Percentiles rank a stretch among this genome's conserved stretches.
phyloP scores from a whole-genome alignment of 2,888 invertebrate species.

The Sarcophaga caerulescens region DNA sequence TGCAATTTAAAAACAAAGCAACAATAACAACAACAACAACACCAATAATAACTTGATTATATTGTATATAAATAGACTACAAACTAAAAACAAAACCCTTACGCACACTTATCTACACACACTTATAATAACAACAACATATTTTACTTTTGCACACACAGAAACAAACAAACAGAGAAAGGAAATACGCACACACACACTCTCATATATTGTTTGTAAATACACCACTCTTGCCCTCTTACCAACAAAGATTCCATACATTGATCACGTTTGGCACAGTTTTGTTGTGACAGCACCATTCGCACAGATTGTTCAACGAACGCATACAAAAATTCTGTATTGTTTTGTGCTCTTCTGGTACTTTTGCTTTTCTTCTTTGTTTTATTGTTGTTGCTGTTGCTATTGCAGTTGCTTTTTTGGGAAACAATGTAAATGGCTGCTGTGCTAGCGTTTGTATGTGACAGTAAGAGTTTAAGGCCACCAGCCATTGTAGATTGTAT shows the following conservation, averaged over 20 bases:
- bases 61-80: not conserved
- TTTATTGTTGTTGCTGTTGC: not conserved
- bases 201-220: too few relatives aligned
- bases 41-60: not conserved
- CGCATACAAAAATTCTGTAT: slow-evolving; percentile 20
- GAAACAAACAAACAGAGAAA: not conserved
- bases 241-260: slow-evolving; percentile 3
- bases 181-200: not conserved
- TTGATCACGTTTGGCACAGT: slow-evolving; percentile 60
- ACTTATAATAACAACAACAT: not conserved
- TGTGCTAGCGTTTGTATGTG: not conserved
- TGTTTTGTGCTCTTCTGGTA: not conserved
- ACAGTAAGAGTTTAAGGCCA: slow-evolving; percentile 40
- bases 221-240: not conserved
- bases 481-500: not conserved
- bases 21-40: not conserved
- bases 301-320: slow-evolving; percentile 1
- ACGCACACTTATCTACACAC: not conserved
- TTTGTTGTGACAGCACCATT: slow-evolving; percentile 46
- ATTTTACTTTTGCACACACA: not conserved
- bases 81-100: not conserved
- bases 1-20: not conserved
- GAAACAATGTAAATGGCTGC: not conserved
- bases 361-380: not conserved
- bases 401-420: not conserved